Evolutionary conservation across 1,140 invertebrate species (phyloP).

Genomic region (Bombus superbus): DNA sequence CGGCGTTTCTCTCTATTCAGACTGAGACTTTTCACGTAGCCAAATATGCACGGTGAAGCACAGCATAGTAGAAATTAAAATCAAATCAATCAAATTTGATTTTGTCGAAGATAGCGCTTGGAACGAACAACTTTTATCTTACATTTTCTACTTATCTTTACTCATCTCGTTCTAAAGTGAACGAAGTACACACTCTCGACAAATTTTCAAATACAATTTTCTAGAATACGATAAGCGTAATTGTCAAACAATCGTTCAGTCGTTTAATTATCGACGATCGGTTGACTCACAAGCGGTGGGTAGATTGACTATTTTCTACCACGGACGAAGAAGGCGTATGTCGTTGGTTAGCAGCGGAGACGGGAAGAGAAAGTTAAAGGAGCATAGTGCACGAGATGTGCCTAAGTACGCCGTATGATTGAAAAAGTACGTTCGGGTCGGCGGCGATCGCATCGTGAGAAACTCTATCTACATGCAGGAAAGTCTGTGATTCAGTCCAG

Average conservation of each 20-base stretch:
- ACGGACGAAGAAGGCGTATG: constrained; percentile 49
- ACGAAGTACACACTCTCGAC: too few species aligned
- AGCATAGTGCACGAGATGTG: constrained; percentile 17
- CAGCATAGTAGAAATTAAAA: too few species aligned
- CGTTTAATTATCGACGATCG: too few species aligned
- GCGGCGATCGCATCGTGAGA: not conserved
- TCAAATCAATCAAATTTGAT: not conserved
- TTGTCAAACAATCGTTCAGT: too few species aligned
- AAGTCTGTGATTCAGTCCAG: not conserved
- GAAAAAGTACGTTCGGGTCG: not conserved
- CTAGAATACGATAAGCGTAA: too few species aligned
- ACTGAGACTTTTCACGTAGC: not conserved
- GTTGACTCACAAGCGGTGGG: constrained; percentile 70
- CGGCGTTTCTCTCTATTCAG: not conserved
- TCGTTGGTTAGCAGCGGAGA: constrained; percentile 73
- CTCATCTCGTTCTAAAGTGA: too few species aligned
- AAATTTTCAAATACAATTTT: too few species aligned
- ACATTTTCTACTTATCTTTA: too few species aligned
- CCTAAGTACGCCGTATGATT: not conserved
- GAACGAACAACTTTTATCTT: too few species aligned
- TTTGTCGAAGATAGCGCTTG: too few species aligned
- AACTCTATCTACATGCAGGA: not conserved
- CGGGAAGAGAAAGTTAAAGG: constrained; percentile 76
- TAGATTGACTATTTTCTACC: constrained; percentile 59
- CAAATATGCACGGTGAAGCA: too few species aligned